Percentiles rank a stretch among this genome's conserved stretches.
Evolutionary conservation across 2,797 vertebrate genomes (phyloP).

Genomic region (Crypturellus tataupa): DNA sequence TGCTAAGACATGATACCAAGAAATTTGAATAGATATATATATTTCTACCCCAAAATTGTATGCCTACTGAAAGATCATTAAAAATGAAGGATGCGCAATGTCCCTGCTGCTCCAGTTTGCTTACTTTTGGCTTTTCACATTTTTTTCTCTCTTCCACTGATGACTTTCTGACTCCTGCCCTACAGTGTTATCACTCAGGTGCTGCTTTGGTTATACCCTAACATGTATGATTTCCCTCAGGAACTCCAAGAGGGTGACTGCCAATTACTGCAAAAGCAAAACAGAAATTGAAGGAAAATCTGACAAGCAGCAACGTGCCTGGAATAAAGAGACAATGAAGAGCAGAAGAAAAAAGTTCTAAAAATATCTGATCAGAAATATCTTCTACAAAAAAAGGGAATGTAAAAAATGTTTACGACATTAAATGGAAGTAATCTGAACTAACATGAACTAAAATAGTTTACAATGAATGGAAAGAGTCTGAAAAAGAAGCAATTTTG

Average conservation of each 20-base stretch:
- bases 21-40: neutral
- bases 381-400: slow-evolving; percentile 6
- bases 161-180: slow-evolving; percentile 22
- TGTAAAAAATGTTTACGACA: slow-evolving; percentile 43
- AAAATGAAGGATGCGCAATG: neutral
- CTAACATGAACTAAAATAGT: slow-evolving; percentile 10
- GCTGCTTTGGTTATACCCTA: slow-evolving; percentile 19
- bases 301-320: slow-evolving; percentile 43
- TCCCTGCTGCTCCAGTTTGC: neutral
- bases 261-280: slow-evolving; percentile 58
- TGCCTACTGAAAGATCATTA: neutral
- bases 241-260: slow-evolving; percentile 16
- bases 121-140: neutral
- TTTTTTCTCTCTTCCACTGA: neutral
- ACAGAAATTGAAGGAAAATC: slow-evolving; percentile 62
- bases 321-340: slow-evolving; percentile 35
- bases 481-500: slow-evolving; percentile 54
- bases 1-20: neutral
- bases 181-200: slow-evolving; percentile 32
- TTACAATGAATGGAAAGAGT: slow-evolving; percentile 48
- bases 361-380: slow-evolving; percentile 22
- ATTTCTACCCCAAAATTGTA: neutral
- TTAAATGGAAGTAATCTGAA: slow-evolving; percentile 60
- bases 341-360: slow-evolving; percentile 14
- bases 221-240: slow-evolving; percentile 34